Conservation (phyloP, 2,113 vertebrate species). For the Elachura formosa region DNA sequence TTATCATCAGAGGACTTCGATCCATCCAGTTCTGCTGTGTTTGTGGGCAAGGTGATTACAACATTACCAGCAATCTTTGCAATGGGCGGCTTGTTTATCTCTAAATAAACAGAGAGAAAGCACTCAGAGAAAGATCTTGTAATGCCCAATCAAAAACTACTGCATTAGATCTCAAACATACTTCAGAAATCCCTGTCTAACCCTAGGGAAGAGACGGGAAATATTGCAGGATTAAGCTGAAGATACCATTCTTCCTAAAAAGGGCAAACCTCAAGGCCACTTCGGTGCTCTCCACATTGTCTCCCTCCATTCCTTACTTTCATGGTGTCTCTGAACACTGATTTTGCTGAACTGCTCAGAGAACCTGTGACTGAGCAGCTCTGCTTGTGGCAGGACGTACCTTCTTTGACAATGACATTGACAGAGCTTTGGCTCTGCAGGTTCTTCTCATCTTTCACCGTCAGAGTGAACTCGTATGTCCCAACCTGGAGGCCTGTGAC, state of each 20-base stretch:
- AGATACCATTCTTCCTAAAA: neutral
- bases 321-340: neutral
- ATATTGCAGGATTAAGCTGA: neutral
- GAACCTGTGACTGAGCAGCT: neutral
- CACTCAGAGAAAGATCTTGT: neutral
- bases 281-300: neutral
- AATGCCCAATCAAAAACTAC: neutral
- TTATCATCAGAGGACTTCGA: slow-evolving; percentile 92
- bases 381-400: slow-evolving; percentile 49
- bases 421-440: slow-evolving; percentile 86
- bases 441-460: slow-evolving; percentile 88
- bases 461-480: slow-evolving; percentile 87
- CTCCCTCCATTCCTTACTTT: neutral
- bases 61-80: slow-evolving; percentile 83
- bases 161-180: neutral
- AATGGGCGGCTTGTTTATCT: slow-evolving; percentile 85
- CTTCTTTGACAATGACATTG: slow-evolving; percentile 91
- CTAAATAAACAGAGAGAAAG: slow-evolving; percentile 66
- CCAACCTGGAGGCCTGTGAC: slow-evolving; percentile 91
- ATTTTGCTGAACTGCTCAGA: neutral
- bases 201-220: neutral
- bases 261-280: neutral
- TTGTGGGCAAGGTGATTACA: slow-evolving; percentile 80
- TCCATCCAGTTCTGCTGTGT: slow-evolving; percentile 85
- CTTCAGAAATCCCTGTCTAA: neutral